phyloP scores from a whole-genome alignment of 2,797 vertebrate species.

The Tinamus major region DNA sequence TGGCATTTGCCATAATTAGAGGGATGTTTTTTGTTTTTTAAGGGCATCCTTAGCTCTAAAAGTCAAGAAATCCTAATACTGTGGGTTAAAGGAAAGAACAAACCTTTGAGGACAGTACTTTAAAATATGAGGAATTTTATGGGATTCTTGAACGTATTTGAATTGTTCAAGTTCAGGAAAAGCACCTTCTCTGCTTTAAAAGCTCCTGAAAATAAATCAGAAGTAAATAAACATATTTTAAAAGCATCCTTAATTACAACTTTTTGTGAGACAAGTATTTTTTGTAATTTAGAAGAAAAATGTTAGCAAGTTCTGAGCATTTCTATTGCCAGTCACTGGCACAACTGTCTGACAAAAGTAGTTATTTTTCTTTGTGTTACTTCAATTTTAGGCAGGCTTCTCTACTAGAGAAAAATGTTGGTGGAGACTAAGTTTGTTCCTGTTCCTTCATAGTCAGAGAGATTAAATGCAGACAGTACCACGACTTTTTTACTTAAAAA shows the following conservation, averaged over 20 bases:
- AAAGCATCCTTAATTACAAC: background rate
- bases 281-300: constrained; percentile 14
- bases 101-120: background rate
- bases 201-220: background rate
- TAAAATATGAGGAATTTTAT: background rate
- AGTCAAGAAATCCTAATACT: background rate
- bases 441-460: background rate
- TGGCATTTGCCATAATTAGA: constrained; percentile 22
- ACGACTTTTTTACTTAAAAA: background rate
- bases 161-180: constrained; percentile 10
- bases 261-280: background rate
- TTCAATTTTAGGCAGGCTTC: constrained; percentile 50
- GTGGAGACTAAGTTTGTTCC: constrained; percentile 25
- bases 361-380: constrained; percentile 15
- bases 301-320: background rate
- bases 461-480: constrained; percentile 8
- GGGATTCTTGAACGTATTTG: background rate
- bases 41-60: background rate
- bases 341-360: background rate
- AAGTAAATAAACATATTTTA: background rate
- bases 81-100: background rate
- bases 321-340: constrained; percentile 24
- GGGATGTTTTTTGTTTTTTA: background rate
- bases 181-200: background rate
- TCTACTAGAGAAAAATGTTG: constrained; percentile 49